A percentile compares a stretch with the other conserved stretches of the same genome.
phyloP scores from a whole-genome alignment of 2,113 vertebrate species.

The Calidris pygmaea region DNA sequence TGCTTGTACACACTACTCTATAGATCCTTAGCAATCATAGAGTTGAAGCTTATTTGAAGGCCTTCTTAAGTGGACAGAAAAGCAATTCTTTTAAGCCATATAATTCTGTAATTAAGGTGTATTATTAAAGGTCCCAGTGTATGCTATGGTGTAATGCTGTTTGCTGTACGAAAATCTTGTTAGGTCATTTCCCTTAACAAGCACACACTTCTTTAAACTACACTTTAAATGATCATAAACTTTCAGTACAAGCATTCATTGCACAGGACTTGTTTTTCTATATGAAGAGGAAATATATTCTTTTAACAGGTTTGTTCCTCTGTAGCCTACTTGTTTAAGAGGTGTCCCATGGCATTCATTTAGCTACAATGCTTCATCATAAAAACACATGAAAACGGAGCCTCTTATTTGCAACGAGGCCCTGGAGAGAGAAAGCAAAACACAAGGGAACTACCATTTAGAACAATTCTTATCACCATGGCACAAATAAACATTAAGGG shows the following conservation, averaged over 20 bases:
- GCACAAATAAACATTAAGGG: constrained; percentile 58
- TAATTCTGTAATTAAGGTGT: constrained; percentile 8
- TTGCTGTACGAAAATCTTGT: constrained; percentile 22
- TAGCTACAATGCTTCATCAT: constrained; percentile 63
- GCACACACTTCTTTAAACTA: constrained; percentile 46
- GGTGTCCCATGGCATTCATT: constrained; percentile 67
- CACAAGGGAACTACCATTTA: constrained; percentile 61
- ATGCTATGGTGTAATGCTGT: constrained; percentile 3
- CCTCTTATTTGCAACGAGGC: constrained; percentile 62
- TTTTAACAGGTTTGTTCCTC: constrained; percentile 67
- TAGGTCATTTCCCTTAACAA: constrained; percentile 62
- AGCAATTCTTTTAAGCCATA: constrained; percentile 23
- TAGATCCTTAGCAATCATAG: background rate
- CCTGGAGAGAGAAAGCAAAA: constrained; percentile 64
- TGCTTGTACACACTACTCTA: background rate
- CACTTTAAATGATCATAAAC: background rate
- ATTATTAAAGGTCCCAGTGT: constrained; percentile 30
- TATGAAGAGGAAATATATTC: constrained; percentile 56
- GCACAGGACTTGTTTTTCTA: constrained; percentile 40
- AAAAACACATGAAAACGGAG: constrained; percentile 70
- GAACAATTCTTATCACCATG: constrained; percentile 55
- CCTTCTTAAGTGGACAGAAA: constrained; percentile 6
- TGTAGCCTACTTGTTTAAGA: constrained; percentile 66
- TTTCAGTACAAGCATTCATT: constrained; percentile 57
- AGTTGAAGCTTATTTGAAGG: background rate